Conservation (phyloP, 2,888 invertebrate species). For the Pedicia rivosa region DNA sequence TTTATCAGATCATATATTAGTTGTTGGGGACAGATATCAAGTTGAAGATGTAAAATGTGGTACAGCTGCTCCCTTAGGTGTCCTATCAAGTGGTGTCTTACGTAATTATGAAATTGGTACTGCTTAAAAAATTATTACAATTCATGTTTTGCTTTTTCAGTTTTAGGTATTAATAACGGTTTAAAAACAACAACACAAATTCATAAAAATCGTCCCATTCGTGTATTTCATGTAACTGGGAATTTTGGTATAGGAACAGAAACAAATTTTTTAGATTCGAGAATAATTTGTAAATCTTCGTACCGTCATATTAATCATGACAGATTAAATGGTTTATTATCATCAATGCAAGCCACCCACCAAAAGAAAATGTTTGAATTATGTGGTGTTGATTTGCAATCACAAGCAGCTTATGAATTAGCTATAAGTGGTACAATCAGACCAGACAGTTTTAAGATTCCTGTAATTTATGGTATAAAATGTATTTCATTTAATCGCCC, state of each 20-base stretch:
- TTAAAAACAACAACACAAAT: conserved; percentile 38
- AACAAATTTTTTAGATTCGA: conserved; percentile 53
- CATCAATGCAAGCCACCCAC: conserved; percentile 70
- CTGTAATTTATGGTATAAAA: conserved; percentile 73
- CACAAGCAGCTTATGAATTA: conserved; percentile 79
- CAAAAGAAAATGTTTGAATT: conserved; percentile 70
- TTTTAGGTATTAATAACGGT: conserved; percentile 59
- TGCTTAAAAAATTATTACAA: neutral
- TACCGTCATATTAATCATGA: conserved; percentile 51
- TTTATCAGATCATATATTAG: conserved; percentile 49
- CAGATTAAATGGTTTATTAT: conserved; percentile 55
- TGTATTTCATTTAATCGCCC: conserved; percentile 70
- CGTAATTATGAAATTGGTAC: conserved; percentile 31
- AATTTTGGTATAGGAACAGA: conserved; percentile 61
- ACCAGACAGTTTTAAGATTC: conserved; percentile 49
- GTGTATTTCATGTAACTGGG: conserved; percentile 59
- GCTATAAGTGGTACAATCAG: conserved; percentile 68
- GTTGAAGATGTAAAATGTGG: conserved; percentile 44
- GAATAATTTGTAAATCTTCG: conserved; percentile 49
- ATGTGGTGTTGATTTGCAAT: conserved; percentile 66
- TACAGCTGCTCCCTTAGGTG: conserved; percentile 42
- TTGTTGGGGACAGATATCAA: conserved; percentile 57
- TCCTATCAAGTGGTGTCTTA: conserved; percentile 55
- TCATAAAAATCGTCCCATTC: conserved; percentile 41
- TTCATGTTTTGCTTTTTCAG: conserved; percentile 28